These are phyloP conservation scores for Brachionus rubens DNA, from an alignment of 1,140 invertebrate species.

Conservation along the genomic window DNA sequence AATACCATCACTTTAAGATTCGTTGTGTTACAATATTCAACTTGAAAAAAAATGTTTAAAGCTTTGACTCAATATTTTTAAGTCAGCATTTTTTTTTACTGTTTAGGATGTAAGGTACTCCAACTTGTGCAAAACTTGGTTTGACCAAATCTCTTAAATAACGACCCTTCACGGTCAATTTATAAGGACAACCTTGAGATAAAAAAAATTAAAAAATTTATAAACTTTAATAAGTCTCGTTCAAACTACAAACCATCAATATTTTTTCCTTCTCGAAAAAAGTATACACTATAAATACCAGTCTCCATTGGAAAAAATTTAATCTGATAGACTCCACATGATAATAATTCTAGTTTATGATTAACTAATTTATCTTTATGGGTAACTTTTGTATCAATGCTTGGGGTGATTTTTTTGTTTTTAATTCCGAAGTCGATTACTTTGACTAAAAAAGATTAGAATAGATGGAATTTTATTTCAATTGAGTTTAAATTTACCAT, in stretches of 20 bases:
- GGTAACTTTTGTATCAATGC: not conserved
- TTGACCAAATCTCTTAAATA: not conserved
- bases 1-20: constrained; percentile 19
- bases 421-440: constrained; percentile 8
- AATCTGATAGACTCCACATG: not conserved
- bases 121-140: not conserved
- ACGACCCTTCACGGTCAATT: not conserved
- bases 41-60: not conserved
- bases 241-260: too few relatives aligned
- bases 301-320: not conserved
- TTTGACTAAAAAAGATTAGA: constrained; percentile 10
- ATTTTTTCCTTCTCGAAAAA: not conserved
- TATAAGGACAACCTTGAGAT: constrained; percentile 4
- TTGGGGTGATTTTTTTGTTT: not conserved
- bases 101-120: constrained; percentile 9
- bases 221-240: too few relatives aligned
- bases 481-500: not conserved
- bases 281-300: not conserved
- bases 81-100: not conserved
- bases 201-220: not conserved
- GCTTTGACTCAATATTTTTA: not conserved
- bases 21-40: constrained; percentile 19
- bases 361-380: not conserved
- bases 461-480: not conserved
- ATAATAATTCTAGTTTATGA: not conserved